These are phyloP conservation scores for Dasypolia templi DNA, from an alignment of 2,888 invertebrate genomes.

Conservation along the genomic window DNA sequence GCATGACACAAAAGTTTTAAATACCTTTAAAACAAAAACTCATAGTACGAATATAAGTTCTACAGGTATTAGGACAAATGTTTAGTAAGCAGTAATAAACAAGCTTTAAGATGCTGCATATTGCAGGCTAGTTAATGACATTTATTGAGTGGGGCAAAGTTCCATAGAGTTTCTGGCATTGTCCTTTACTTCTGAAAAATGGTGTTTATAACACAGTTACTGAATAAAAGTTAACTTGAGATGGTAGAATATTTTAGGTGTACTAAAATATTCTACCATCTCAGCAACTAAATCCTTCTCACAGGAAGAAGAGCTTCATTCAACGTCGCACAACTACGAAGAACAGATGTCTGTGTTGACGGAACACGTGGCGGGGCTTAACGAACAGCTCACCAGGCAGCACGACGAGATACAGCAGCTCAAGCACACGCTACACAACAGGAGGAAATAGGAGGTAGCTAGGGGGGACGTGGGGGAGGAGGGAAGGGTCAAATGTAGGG, in stretches of 20 bases:
- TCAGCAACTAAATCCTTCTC: not conserved
- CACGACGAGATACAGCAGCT: conserved; percentile 94
- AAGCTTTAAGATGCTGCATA: too few species aligned
- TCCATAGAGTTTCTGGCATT: too few species aligned
- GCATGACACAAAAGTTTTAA: too few species aligned
- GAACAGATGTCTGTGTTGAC: conserved; percentile 91
- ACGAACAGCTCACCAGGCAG: conserved; percentile 95
- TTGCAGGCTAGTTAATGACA: too few species aligned
- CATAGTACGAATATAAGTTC: too few species aligned
- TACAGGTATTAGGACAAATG: too few species aligned
- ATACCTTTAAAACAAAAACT: too few species aligned
- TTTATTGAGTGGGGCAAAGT: too few species aligned
- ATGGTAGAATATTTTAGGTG: too few species aligned
- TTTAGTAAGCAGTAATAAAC: too few species aligned
- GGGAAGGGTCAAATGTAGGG: not conserved
- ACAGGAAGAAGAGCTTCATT: conserved; percentile 91
- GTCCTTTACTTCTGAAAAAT: too few species aligned
- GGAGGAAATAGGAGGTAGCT: conserved; percentile 82
- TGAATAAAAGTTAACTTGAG: too few species aligned
- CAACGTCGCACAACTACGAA: conserved; percentile 92
- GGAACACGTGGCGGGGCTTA: conserved; percentile 92
- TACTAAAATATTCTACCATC: not conserved
- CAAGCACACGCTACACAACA: conserved; percentile 90
- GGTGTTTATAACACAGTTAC: not conserved
- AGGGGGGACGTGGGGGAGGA: not conserved